phyloP scores from a whole-genome alignment of 2,888 invertebrate species.

The Sinhomidia bicolor region DNA sequence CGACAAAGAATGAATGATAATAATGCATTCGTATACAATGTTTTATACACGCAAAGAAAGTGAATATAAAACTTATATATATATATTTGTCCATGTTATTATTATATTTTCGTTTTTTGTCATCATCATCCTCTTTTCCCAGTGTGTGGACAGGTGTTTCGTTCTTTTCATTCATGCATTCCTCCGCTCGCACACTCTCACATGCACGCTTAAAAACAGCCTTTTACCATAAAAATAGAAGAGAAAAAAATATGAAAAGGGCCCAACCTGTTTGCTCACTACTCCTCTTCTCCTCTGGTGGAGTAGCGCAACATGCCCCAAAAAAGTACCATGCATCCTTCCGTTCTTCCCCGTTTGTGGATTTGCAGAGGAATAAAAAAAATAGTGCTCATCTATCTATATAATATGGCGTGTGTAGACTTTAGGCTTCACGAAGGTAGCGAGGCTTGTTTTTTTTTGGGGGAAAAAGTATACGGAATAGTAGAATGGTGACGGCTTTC shows the following conservation, averaged over 20 bases:
- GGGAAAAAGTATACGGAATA: background rate
- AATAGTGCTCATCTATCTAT: background rate
- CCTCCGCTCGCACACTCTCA: background rate
- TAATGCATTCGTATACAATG: background rate
- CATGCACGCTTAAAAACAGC: background rate
- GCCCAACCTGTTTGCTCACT: conserved; percentile 60
- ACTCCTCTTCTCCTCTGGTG: too few species aligned
- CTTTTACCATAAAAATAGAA: background rate
- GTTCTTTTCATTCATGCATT: conserved; percentile 44
- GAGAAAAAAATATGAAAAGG: background rate
- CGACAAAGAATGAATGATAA: background rate
- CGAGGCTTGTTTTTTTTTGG: background rate
- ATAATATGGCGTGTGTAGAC: background rate
- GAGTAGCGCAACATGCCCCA: conserved; percentile 42
- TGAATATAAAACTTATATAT: conserved; percentile 40
- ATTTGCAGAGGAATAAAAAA: background rate
- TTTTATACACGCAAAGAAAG: background rate
- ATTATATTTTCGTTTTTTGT: background rate
- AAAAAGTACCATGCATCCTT: conserved; percentile 1
- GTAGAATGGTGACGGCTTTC: background rate
- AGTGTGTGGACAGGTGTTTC: conserved; percentile 51
- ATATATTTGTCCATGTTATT: background rate
- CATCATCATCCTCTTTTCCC: conserved; percentile 28
- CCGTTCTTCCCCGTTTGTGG: background rate
- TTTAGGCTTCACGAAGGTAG: background rate